Evolutionary conservation across 2,888 invertebrate genomes (phyloP), one percentile per base, ranked within the genome.

Genomic region (Conchocele bisecta): DNA sequence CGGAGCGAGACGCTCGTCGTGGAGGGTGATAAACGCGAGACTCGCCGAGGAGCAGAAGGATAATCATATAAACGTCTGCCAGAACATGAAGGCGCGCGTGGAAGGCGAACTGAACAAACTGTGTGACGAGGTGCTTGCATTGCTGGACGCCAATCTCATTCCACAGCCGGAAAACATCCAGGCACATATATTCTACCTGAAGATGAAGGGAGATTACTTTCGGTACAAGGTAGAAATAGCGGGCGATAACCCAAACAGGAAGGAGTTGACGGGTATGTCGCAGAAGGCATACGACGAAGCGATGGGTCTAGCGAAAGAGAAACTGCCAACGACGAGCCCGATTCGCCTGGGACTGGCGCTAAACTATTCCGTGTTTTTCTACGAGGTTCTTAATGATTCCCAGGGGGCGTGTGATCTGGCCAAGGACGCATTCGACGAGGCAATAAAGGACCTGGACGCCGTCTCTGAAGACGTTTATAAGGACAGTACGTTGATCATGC

Each of bases 131-230:
- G 99, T 99, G 91, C 94, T 99, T 95, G 95, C 96, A 93, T 95
- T 99, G 92, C 94, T 99, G 92, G 98, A 98, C 94, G 97, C 98
- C 94, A 97, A 96, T 94, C 95, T 99, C 93, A 98, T 99, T 93
- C 97, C 98, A 92, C 97, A 97, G 93, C 96, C 98, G 92, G 98
- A 98, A 94, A 51, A 65, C 26, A 35, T 50, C 17, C 66, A 71
- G 22, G 96, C 98, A 92, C 98, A 98, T 94, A 99, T 99, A 92
- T 99, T 99, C 94, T 99, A 99, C 94, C 95, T 98, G 93, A 99
- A 99, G 95, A 99, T 99, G 99, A 99, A 99, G 94, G 99, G 99
- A 91, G 99, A 99, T 94, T 99, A 99, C 94, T 98, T 97, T 94
- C 96, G 99, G 95, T 99, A 99, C 94, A 95, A 99, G 92, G 99